Evolutionary conservation across 2,113 vertebrate species (phyloP), one percentile per base, ranked within the genome.

Genomic region (Telmatochromis brichardi): DNA sequence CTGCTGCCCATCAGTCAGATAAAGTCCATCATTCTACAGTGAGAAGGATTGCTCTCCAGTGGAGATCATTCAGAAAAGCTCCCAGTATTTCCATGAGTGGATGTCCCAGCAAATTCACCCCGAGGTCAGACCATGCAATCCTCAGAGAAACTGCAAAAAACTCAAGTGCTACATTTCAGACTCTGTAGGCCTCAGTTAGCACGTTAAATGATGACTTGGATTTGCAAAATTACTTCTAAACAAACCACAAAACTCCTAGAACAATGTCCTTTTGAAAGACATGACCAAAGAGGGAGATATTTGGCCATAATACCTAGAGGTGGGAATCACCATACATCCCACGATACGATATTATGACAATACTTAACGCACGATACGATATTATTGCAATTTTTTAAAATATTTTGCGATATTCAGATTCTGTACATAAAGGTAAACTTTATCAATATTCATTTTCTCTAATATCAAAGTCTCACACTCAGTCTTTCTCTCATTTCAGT

Each of bases 391-490:
- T 45, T 14, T 42, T 14, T 4, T 0, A 1, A 42, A 45, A 45
- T 14, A 45, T 45, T 45, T 45, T 45, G 0, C 2, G 3, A 45
- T 14, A 45, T 45, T 45, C 42, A 45, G 3, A 45, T 45, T 45
- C 42, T 45, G 42, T 45, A 45, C 42, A 45, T 45, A 45, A 45
- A 45, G 42, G 12, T 3, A 45, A 45, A 45, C 42, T 3, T 42
- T 13, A 42, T 0, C 5, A 42, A 14, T 42, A 3, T 14, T 42
- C 1, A 42, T 42, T 42, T 42, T 2, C 0, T 42, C 40, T 42
- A 3, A 42, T 42, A 42, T 3, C 12, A 45, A 45, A 45, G 5
- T 45, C 5, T 42, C 12, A 6, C 42, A 14, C 12, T 45, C 12
- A 45, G 42, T 45, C 12, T 45, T 45, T 42, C 12, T 42, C 40